Conservation (phyloP, 2,113 vertebrate species). For the Orthonyx spaldingii region DNA sequence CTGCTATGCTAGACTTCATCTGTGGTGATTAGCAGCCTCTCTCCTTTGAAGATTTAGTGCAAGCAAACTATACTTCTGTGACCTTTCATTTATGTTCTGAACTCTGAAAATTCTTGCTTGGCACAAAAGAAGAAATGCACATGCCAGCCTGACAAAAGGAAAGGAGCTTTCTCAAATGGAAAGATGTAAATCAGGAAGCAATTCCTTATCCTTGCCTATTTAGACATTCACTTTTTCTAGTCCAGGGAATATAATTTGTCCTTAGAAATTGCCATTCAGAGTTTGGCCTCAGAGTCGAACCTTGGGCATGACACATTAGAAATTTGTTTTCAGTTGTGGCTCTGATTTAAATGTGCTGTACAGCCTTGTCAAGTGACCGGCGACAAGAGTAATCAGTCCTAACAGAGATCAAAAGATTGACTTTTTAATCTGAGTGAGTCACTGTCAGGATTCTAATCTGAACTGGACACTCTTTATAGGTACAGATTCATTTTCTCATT, state of each 20-base stretch:
- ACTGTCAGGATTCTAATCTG: neutral
- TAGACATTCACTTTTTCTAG: neutral
- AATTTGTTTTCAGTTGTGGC: conserved; percentile 7
- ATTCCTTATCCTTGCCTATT: neutral
- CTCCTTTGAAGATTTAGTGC: conserved; percentile 57
- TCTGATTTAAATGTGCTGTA: neutral
- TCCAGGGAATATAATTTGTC: neutral
- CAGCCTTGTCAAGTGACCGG: neutral
- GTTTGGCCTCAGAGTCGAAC: neutral
- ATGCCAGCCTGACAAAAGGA: conserved; percentile 20
- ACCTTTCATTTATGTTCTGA: conserved; percentile 60
- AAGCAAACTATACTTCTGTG: conserved; percentile 56
- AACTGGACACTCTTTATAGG: neutral
- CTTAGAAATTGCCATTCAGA: neutral
- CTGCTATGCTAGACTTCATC: conserved; percentile 36
- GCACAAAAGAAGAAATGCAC: conserved; percentile 25
- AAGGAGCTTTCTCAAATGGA: neutral
- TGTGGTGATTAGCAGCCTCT: conserved; percentile 48
- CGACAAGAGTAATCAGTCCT: neutral
- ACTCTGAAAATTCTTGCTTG: conserved; percentile 49
- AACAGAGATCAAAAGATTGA: neutral
- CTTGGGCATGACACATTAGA: neutral
- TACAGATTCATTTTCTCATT: neutral
- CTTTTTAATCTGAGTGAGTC: conserved; percentile 34
- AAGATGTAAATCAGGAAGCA: neutral